These are phyloP conservation scores for Lithophane leautieri DNA, from an alignment of 2,888 invertebrate species.

Conservation along the genomic window DNA sequence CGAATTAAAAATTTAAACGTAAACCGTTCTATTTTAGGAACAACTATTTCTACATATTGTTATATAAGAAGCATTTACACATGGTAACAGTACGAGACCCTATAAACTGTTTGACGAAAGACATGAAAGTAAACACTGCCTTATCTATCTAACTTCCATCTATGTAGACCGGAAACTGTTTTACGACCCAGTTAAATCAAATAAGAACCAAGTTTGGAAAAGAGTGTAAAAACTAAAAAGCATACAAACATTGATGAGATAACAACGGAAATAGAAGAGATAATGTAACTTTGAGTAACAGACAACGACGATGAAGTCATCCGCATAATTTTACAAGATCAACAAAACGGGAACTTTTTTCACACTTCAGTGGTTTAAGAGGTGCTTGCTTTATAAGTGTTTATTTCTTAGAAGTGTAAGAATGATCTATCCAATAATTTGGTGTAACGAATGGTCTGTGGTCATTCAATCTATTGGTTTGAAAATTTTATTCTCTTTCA, in stretches of 20 bases:
- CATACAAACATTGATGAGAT: constrained; percentile 74
- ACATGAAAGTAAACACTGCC: constrained; percentile 30
- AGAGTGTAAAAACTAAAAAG: constrained; percentile 47
- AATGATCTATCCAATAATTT: constrained; percentile 43
- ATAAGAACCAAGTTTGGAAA: constrained; percentile 47
- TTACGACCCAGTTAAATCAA: constrained; percentile 47
- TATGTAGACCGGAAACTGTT: constrained; percentile 51
- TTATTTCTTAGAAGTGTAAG: constrained; percentile 66
- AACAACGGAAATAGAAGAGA: constrained; percentile 78
- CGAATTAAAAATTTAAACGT: constrained; percentile 63
- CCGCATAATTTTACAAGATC: constrained; percentile 73
- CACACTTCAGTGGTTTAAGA: constrained; percentile 64
- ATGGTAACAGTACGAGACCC: constrained; percentile 6
- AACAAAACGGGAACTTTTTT: constrained; percentile 71
- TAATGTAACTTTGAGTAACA: constrained; percentile 76
- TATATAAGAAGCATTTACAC: constrained; percentile 13
- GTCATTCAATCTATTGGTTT: constrained; percentile 40
- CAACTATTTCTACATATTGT: constrained; percentile 38
- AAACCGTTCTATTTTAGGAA: constrained; percentile 35
- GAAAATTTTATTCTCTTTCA: background rate
- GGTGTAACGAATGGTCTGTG: constrained; percentile 50
- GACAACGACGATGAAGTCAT: constrained; percentile 72
- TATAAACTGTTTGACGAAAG: constrained; percentile 27
- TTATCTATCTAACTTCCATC: constrained; percentile 16
- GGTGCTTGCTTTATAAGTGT: constrained; percentile 57